phyloP scores from a whole-genome alignment of 2,797 vertebrate species.

The Hoplostethus atlanticus region DNA sequence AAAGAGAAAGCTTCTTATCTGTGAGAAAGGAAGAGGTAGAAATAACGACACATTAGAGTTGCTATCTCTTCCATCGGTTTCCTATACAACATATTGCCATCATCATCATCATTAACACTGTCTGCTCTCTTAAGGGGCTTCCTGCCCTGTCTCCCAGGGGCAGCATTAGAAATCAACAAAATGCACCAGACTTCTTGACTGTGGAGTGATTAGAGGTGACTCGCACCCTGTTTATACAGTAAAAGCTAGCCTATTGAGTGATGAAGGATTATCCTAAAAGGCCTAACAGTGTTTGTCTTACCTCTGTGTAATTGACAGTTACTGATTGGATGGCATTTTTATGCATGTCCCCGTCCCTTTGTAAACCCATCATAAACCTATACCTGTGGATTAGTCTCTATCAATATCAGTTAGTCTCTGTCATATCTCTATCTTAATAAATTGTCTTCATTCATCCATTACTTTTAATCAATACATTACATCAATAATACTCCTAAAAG shows the following conservation, averaged over 20 bases:
- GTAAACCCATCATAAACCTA: slow-evolving; percentile 14
- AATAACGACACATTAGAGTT: background rate
- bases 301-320: too few species aligned
- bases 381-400: slow-evolving; percentile 7
- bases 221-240: background rate
- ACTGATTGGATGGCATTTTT: background rate
- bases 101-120: slow-evolving; percentile 9
- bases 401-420: background rate
- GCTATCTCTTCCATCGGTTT: slow-evolving; percentile 50
- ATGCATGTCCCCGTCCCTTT: slow-evolving; percentile 20
- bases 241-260: background rate
- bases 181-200: too few species aligned
- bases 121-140: slow-evolving; percentile 14
- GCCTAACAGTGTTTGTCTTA: slow-evolving; percentile 1
- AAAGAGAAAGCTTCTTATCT: slow-evolving; percentile 47
- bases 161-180: too few species aligned
- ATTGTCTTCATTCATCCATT: too few species aligned
- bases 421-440: too few species aligned
- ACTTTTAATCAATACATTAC: too few species aligned
- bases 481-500: too few species aligned
- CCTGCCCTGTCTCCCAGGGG: background rate
- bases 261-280: background rate
- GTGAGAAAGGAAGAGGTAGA: slow-evolving; percentile 12
- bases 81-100: slow-evolving; percentile 16
- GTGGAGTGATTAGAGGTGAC: background rate